Evolutionary conservation across 2,113 vertebrate genomes (phyloP).

Genomic region (Salvelinus fontinalis): DNA sequence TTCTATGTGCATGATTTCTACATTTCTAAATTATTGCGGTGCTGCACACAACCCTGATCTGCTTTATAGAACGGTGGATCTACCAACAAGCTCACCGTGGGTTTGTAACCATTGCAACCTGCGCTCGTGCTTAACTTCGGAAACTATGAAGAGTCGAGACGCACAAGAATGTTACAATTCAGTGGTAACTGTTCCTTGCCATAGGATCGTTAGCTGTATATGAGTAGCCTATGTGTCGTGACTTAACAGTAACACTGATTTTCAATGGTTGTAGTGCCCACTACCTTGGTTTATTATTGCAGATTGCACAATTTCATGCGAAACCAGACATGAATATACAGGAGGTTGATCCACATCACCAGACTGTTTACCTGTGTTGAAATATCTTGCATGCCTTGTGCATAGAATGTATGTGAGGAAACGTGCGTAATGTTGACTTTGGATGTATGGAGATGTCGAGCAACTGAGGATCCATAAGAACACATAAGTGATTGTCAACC

Average conservation of each 20-base stretch:
- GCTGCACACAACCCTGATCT: not conserved
- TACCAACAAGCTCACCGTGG: not conserved
- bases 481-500: constrained; percentile 32
- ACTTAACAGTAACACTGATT: constrained; percentile 22
- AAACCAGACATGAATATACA: constrained; percentile 44
- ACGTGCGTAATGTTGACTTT: constrained; percentile 58
- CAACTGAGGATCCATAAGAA: not conserved
- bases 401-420: constrained; percentile 36
- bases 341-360: constrained; percentile 24
- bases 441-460: constrained; percentile 39
- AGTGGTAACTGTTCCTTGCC: constrained; percentile 9
- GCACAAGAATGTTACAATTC: constrained; percentile 45
- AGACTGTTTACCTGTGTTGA: constrained; percentile 37
- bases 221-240: constrained; percentile 32
- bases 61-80: constrained; percentile 8
- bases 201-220: not conserved
- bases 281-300: too few species aligned
- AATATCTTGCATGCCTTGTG: constrained; percentile 25
- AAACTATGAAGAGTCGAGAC: constrained; percentile 43
- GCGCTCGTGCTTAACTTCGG: constrained; percentile 52
- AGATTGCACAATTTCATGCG: constrained; percentile 6
- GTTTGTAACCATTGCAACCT: constrained; percentile 6
- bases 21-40: not conserved
- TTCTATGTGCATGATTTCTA: constrained; percentile 2
- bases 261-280: not conserved